A percentile compares a stretch with the other conserved stretches of the same genome.
Conservation (phyloP, 2,888 invertebrate genomes). For the Thereva nobilitata region DNA sequence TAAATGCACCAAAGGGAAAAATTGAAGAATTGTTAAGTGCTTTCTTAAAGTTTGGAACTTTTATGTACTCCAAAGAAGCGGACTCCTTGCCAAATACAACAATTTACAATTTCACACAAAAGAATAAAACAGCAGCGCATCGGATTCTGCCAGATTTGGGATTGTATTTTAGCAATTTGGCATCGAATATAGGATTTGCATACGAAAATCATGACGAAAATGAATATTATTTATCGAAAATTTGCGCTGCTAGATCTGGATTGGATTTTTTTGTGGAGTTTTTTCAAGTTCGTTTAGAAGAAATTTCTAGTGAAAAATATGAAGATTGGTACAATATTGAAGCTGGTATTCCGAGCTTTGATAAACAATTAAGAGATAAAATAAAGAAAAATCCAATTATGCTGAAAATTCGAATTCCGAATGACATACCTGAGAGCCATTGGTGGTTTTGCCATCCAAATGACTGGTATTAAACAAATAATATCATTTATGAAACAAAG, state of each 20-base stretch:
- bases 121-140: background rate
- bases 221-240: slow-evolving; percentile 1
- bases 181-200: background rate
- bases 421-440: slow-evolving; percentile 3
- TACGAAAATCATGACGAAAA: slow-evolving; percentile 3
- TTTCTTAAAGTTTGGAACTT: background rate
- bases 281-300: slow-evolving; percentile 4
- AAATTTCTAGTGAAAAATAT: background rate
- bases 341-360: background rate
- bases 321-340: slow-evolving; percentile 7
- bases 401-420: background rate
- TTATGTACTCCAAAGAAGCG: background rate
- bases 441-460: slow-evolving; percentile 7
- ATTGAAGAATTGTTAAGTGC: background rate
- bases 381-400: slow-evolving; percentile 3
- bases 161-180: slow-evolving; percentile 1
- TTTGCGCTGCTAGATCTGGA: background rate
- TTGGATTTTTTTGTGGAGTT: slow-evolving; percentile 9
- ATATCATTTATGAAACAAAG: no score
- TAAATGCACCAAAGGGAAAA: no score
- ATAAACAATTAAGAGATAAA: slow-evolving; percentile 1
- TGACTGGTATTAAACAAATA: background rate
- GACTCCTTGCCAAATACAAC: background rate
- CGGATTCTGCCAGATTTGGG: background rate
- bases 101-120: background rate